Conservation (phyloP, 2,113 vertebrate species). For the Oncorhynchus tshawytscha region DNA sequence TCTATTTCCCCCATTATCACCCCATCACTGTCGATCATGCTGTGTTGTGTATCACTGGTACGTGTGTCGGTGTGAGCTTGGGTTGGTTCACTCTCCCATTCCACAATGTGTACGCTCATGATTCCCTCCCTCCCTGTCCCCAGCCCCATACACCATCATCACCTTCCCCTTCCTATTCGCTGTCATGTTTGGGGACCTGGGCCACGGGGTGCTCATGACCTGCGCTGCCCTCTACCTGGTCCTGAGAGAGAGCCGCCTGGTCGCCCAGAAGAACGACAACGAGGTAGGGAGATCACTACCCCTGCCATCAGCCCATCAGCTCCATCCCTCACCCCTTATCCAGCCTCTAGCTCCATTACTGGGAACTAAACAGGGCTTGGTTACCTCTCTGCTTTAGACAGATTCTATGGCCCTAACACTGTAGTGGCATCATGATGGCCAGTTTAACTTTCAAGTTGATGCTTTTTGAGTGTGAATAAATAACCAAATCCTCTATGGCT, state of each 20-base stretch:
- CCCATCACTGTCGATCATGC: slow-evolving; percentile 8
- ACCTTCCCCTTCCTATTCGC: slow-evolving; percentile 98
- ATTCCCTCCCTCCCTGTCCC: slow-evolving; percentile 9
- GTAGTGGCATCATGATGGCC: no score
- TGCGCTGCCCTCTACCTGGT: slow-evolving; percentile 93
- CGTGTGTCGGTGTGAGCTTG: neutral
- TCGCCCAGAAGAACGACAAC: slow-evolving; percentile 92
- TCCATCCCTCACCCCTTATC: neutral
- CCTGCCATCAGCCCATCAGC: slow-evolving; percentile 5
- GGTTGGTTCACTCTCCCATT: slow-evolving; percentile 9
- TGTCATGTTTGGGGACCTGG: slow-evolving; percentile 98
- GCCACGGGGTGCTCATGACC: slow-evolving; percentile 92
- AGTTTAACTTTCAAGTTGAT: no score
- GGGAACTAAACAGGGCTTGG: neutral
- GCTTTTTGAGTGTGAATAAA: no score
- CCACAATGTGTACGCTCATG: neutral
- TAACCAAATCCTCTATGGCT: no score
- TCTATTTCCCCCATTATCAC: slow-evolving; percentile 14
- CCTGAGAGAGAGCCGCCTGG: slow-evolving; percentile 87
- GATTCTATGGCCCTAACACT: neutral
- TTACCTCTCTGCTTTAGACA: neutral
- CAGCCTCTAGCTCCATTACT: neutral
- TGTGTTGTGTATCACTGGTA: neutral
- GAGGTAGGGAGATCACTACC: slow-evolving; percentile 77
- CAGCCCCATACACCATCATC: slow-evolving; percentile 96